A percentile compares a stretch with the other conserved stretches of the same genome.
These are phyloP conservation scores for Cepaea hortensis DNA, from an alignment of 2,888 invertebrate species.

Conservation along the genomic window DNA sequence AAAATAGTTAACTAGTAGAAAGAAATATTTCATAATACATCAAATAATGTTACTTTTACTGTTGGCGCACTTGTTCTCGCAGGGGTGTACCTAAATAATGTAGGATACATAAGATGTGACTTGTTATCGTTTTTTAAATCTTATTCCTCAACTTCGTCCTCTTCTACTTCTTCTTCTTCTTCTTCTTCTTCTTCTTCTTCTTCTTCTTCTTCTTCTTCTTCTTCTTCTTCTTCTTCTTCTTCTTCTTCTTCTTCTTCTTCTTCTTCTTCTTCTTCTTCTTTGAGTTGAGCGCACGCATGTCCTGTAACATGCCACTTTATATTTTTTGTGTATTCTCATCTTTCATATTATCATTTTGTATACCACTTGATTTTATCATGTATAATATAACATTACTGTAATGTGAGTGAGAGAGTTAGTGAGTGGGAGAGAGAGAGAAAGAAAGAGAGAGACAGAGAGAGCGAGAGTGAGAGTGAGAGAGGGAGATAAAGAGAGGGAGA, in stretches of 20 bases:
- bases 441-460: neutral
- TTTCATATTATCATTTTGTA: too few relatives aligned
- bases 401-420: too few relatives aligned
- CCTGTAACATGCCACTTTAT: too few relatives aligned
- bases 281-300: too few relatives aligned
- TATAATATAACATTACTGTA: neutral
- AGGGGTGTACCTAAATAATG: neutral
- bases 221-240: slow-evolving; percentile 16
- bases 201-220: slow-evolving; percentile 14
- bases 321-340: too few relatives aligned
- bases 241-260: neutral
- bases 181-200: neutral
- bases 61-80: neutral
- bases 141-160: neutral
- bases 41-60: neutral
- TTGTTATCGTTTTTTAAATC: neutral
- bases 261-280: neutral
- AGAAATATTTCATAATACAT: neutral
- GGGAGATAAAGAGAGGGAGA: too few relatives aligned
- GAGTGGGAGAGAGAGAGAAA: neutral
- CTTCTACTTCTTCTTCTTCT: neutral
- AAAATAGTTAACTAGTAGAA: neutral
- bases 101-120: neutral
- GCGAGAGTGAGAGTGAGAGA: too few relatives aligned
- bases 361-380: neutral